Evolutionary conservation across 2,888 invertebrate species (phyloP).

Genomic region (Chaetogeoica ovagalla): DNA sequence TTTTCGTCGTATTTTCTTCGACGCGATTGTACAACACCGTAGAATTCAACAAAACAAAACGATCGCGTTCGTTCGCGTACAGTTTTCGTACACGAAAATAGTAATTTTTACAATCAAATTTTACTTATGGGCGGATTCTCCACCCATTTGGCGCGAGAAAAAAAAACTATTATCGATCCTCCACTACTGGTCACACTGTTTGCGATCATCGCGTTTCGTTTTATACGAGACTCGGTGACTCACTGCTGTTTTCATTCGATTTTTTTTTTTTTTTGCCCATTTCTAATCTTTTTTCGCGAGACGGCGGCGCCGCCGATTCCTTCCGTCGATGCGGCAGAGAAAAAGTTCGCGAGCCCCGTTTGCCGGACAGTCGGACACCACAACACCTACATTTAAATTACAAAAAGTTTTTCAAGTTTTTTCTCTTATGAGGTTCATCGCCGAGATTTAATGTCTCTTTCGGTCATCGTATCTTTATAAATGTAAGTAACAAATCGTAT

Average conservation of each 20-base stretch:
- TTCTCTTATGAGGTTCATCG: background rate
- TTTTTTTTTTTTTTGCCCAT: background rate
- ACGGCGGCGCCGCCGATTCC: background rate
- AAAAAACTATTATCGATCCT: background rate
- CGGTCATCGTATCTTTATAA: conserved; percentile 38
- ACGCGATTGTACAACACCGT: too few species aligned
- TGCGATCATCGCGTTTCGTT: background rate
- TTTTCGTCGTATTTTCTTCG: too few species aligned
- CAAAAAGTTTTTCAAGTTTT: too few species aligned
- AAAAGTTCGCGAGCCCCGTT: background rate
- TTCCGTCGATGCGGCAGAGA: background rate
- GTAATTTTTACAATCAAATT: too few species aligned
- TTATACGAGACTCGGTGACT: background rate
- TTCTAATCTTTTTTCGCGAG: conserved; percentile 20
- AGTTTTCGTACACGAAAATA: too few species aligned
- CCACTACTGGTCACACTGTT: conserved; percentile 30
- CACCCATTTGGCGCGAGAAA: too few species aligned
- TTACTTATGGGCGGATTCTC: too few species aligned
- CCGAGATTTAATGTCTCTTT: conserved; percentile 41
- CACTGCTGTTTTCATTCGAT: conserved; percentile 38
- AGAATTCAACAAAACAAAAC: too few species aligned
- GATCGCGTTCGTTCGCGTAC: too few species aligned
- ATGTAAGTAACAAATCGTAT: conserved; percentile 40
- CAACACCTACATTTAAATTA: too few species aligned
- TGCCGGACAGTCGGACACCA: too few species aligned